Percentiles rank a stretch among this genome's conserved stretches.
These are phyloP conservation scores for Polietes domitor DNA, from an alignment of 2,888 invertebrate species.

Conservation along the genomic window DNA sequence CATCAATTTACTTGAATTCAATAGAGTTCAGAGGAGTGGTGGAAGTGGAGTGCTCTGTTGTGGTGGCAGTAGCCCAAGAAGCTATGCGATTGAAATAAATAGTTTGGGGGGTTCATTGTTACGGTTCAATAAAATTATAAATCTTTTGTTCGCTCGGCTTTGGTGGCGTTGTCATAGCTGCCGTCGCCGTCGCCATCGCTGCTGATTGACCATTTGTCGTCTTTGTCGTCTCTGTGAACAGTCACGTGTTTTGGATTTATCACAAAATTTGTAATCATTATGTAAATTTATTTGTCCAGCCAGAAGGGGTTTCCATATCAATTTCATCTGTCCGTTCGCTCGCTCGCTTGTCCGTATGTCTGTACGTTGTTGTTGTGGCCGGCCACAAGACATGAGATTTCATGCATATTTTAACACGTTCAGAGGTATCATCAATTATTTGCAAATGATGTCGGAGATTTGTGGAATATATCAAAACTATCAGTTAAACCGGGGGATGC, in stretches of 20 bases:
- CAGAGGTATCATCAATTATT: constrained; percentile 26
- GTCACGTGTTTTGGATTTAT: constrained; percentile 23
- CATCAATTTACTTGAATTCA: not conserved
- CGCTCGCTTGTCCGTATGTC: not conserved
- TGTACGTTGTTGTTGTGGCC: not conserved
- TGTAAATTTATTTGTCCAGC: constrained; percentile 21
- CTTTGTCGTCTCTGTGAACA: not conserved
- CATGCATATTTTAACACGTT: constrained; percentile 31
- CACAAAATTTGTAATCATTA: constrained; percentile 7
- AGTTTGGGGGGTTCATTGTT: constrained; percentile 12
- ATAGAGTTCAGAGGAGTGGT: not conserved
- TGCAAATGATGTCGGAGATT: not conserved
- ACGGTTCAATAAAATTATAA: constrained; percentile 21
- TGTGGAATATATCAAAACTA: not conserved
- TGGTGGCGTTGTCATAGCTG: too few relatives aligned
- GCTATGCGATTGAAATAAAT: not conserved
- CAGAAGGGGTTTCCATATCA: not conserved
- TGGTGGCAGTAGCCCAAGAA: not conserved
- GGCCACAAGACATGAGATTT: not conserved
- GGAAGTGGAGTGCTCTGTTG: not conserved
- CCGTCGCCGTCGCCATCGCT: not conserved
- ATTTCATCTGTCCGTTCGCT: not conserved
- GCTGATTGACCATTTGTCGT: constrained; percentile 17
- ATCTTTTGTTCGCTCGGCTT: not conserved
- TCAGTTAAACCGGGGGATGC: not conserved